Base-by-base conservation (phyloP, 1,140 invertebrate species). In the Ips typographus region DNA sequence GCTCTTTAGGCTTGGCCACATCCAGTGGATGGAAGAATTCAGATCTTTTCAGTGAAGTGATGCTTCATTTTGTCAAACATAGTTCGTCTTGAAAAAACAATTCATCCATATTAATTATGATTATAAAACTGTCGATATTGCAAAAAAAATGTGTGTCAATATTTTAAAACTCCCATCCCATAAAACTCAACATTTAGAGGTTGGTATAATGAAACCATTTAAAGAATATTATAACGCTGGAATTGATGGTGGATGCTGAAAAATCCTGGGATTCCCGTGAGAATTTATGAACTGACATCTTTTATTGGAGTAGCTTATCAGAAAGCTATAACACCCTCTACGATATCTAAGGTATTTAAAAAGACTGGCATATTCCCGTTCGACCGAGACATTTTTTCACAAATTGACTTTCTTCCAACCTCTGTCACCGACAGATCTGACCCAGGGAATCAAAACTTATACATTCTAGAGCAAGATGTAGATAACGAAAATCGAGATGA, bases 21-120 rank as follows among this genome's bases (percentile, higher is more conserved):
- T 64, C 65, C 39, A 78, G 71, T 71, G 82, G 81, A 3, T 83
- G 82, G 81, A 81, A 81, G 76, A 79, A 70, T 7, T 75, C 70
- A 49, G 69, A 77, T n/a, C 58, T 77, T 56, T 83, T 83, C 74
- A 6, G 75, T 42, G 7, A 72, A 42, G 79, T 77, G 70, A 53
- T 81, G 40, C 47, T 79, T 60, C 80, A 82, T 73, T 82, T 81
- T 71, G 59, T 76, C 43, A 69, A 70, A 63, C n/a, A 69, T 22
- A 22, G 22, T 22, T 22, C 22, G 22, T 22, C 22, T 22, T 22
- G 0, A 22, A 22, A 22, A 22, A 22, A 22, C 22, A 22, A 22
- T 22, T 22, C 22, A 22, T 22, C 22, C 22, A 22, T 22, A 22
- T 22, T 37, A 55, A 40, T 38, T 6, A 40, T 38, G 36, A 1